These are phyloP conservation scores for Limnephilus marmoratus DNA, from an alignment of 2,888 invertebrate species.

Conservation along the genomic window DNA sequence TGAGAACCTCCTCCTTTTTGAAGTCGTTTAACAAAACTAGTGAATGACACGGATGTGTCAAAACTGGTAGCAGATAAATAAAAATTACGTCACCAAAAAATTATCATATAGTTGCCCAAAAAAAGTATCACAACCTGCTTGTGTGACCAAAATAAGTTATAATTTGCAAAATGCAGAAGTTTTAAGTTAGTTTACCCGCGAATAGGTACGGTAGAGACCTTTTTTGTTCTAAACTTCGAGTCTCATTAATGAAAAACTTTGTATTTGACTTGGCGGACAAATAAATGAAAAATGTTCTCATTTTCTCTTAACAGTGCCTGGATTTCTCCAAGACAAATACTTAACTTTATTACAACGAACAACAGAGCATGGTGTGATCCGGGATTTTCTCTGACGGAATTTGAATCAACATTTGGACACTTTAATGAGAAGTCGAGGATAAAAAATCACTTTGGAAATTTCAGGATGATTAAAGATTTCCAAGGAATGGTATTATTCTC, in stretches of 20 bases:
- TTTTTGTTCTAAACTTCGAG: neutral
- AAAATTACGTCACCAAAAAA: no score
- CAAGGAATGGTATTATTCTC: neutral
- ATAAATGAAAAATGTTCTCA: neutral
- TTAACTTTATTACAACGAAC: neutral
- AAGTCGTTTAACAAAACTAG: no score
- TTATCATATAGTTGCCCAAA: no score
- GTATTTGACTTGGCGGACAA: constrained; percentile 28
- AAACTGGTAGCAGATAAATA: no score
- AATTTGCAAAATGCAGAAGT: neutral
- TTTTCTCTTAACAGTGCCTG: constrained; percentile 8
- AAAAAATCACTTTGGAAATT: neutral
- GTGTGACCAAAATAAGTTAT: neutral
- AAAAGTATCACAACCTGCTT: neutral
- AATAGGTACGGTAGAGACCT: neutral
- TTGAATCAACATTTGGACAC: constrained; percentile 26
- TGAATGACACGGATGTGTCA: no score
- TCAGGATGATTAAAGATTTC: neutral
- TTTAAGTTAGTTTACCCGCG: neutral
- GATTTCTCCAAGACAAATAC: constrained; percentile 30
- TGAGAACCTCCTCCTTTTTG: no score
- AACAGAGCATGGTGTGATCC: neutral
- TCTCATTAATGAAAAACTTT: constrained; percentile 29
- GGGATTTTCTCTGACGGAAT: neutral
- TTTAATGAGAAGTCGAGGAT: neutral